phyloP scores from a whole-genome alignment of 2,888 invertebrate genomes.

The Aphidius colemani region DNA sequence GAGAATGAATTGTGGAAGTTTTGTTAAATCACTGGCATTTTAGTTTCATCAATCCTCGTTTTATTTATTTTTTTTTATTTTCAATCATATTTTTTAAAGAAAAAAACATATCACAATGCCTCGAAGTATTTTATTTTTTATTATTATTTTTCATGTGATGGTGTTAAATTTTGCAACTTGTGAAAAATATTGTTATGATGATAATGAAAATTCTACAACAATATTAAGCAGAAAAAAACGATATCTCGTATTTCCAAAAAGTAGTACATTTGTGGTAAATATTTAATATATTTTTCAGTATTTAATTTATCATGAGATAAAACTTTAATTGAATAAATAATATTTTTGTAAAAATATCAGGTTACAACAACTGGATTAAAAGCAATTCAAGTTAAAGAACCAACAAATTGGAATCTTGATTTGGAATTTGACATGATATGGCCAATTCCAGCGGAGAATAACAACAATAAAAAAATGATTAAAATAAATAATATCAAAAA shows the following conservation, averaged over 20 bases:
- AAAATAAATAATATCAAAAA: constrained; percentile 3
- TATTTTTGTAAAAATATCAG: constrained; percentile 49
- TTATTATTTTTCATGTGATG: too few relatives aligned
- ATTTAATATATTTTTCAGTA: background rate
- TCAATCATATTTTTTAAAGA: background rate
- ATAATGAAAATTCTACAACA: constrained; percentile 25
- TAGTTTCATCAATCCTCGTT: too few relatives aligned
- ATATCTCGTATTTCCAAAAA: constrained; percentile 59
- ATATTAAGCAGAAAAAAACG: constrained; percentile 53
- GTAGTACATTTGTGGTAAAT: constrained; percentile 59
- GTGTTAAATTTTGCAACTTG: background rate
- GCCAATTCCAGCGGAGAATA: constrained; percentile 50
- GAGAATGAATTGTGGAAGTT: too few relatives aligned
- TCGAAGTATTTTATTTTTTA: too few relatives aligned
- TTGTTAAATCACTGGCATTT: too few relatives aligned
- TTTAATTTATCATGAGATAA: background rate
- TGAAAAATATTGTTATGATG: constrained; percentile 19
- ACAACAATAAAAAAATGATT: constrained; percentile 24
- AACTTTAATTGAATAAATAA: too few relatives aligned
- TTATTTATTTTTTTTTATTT: background rate
- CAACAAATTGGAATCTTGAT: constrained; percentile 65
- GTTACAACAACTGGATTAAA: constrained; percentile 66
- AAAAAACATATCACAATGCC: background rate
- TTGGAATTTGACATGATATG: constrained; percentile 68
- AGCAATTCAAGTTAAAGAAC: constrained; percentile 64